Percentiles rank a stretch among this genome's conserved stretches.
These are phyloP conservation scores for Herminia tarsipennalis DNA, from an alignment of 2,888 invertebrate species.

Conservation along the genomic window DNA sequence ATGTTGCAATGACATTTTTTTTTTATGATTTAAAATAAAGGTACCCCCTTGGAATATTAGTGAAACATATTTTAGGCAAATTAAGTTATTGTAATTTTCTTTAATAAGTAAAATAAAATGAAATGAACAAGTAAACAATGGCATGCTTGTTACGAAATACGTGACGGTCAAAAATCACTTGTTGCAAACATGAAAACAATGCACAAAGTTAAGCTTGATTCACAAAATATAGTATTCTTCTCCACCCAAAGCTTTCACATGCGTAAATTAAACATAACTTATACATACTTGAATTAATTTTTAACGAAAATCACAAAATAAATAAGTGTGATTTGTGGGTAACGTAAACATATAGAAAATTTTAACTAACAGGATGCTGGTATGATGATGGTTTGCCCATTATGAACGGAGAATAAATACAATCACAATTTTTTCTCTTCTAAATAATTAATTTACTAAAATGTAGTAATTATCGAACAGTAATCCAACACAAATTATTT, in stretches of 20 bases:
- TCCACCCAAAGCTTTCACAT: constrained; percentile 30
- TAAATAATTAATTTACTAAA: neutral
- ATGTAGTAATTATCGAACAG: neutral
- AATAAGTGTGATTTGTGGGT: constrained; percentile 13
- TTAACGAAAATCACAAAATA: constrained; percentile 25
- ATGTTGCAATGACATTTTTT: too few species aligned
- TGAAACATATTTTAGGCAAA: too few species aligned
- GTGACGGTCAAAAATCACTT: too few species aligned
- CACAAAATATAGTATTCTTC: neutral
- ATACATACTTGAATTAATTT: constrained; percentile 45
- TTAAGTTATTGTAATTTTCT: too few species aligned
- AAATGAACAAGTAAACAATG: neutral
- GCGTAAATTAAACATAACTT: constrained; percentile 25
- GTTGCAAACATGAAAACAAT: neutral
- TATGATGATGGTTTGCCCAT: constrained; percentile 65
- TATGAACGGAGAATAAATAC: neutral
- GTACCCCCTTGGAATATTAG: neutral
- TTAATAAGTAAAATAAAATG: neutral
- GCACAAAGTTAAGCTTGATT: neutral
- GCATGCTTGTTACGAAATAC: neutral
- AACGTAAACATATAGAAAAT: constrained; percentile 21
- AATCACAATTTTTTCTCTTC: neutral
- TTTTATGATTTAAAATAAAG: too few species aligned
- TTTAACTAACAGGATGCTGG: constrained; percentile 59
- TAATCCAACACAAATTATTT: too few species aligned